Conservation (phyloP, 2,797 vertebrate species). For the Hemitrygon akajei region DNA sequence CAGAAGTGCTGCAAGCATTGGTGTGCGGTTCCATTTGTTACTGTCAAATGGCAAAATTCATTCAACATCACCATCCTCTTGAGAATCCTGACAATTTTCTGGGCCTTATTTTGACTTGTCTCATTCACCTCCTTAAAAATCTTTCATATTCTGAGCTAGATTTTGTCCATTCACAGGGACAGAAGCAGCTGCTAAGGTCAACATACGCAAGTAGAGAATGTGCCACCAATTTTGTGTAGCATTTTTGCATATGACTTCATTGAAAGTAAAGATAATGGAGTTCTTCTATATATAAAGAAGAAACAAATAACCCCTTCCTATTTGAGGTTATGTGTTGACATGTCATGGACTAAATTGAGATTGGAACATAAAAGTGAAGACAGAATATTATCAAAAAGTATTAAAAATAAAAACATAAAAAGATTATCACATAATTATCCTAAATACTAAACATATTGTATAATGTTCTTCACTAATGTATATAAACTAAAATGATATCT, state of each 20-base stretch:
- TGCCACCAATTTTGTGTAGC: not conserved
- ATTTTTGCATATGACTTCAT: not conserved
- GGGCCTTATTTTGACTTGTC: too few species aligned
- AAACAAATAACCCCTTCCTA: not conserved
- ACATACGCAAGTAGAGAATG: not conserved
- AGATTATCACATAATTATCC: not conserved
- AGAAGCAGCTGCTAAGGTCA: not conserved
- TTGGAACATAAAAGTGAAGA: not conserved
- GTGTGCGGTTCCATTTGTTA: not conserved
- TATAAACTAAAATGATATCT: not conserved
- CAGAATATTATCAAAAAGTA: not conserved
- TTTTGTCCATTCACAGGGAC: not conserved
- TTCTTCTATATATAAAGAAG: not conserved
- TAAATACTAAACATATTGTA: not conserved
- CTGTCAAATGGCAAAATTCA: slow-evolving; percentile 10
- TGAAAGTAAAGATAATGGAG: not conserved
- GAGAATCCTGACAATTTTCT: slow-evolving; percentile 5
- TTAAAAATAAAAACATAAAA: not conserved
- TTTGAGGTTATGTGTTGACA: not conserved
- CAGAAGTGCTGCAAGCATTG: not conserved
- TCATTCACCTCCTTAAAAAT: not conserved
- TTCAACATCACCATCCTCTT: not conserved
- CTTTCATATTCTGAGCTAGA: not conserved
- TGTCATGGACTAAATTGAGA: not conserved
- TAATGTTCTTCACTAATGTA: not conserved